Percentiles rank a stretch among this genome's conserved stretches.
phyloP scores from a whole-genome alignment of 2,888 invertebrate genomes.

The Plutella xylostella region DNA sequence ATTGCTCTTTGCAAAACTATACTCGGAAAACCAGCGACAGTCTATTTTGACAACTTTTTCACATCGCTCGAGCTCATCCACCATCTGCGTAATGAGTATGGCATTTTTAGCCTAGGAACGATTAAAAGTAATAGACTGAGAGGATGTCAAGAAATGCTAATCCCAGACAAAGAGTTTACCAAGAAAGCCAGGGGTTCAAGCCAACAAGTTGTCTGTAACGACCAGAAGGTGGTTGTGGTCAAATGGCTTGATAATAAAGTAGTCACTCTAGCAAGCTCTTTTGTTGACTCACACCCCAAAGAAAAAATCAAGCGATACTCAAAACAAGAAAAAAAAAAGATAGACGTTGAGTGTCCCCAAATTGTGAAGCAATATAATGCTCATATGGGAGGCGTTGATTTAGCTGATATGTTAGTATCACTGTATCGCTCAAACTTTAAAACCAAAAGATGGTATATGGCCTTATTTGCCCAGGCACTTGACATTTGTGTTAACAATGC shows the following conservation, averaged over 20 bases:
- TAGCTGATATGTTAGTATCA: slow-evolving; percentile 3
- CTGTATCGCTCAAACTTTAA: slow-evolving; percentile 10
- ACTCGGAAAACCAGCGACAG: slow-evolving; percentile 4
- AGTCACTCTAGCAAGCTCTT: slow-evolving; percentile 13
- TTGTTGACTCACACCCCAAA: slow-evolving; percentile 10
- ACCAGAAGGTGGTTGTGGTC: slow-evolving; percentile 9
- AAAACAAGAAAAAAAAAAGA: slow-evolving; percentile 9
- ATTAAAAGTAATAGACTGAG: slow-evolving; percentile 11
- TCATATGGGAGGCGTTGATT: slow-evolving; percentile 18
- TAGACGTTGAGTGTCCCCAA: slow-evolving; percentile 11
- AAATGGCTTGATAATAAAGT: slow-evolving; percentile 16
- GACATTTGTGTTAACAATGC: slow-evolving; percentile 15
- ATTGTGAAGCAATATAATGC: slow-evolving; percentile 20
- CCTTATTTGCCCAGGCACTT: slow-evolving; percentile 14
- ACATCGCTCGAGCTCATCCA: slow-evolving; percentile 11
- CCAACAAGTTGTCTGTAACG: slow-evolving; percentile 10
- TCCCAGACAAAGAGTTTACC: slow-evolving; percentile 1
- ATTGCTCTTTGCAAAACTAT: slow-evolving; percentile 18
- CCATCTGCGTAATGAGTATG: slow-evolving; percentile 7
- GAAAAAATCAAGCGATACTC: not conserved
- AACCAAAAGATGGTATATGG: slow-evolving; percentile 16
- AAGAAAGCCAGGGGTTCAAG: slow-evolving; percentile 14
- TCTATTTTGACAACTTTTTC: slow-evolving; percentile 18
- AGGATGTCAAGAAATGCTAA: slow-evolving; percentile 3
- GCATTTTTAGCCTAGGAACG: slow-evolving; percentile 12